These are phyloP conservation scores for Muschampia staudingeri DNA, from an alignment of 2,888 invertebrate species.

Conservation along the genomic window DNA sequence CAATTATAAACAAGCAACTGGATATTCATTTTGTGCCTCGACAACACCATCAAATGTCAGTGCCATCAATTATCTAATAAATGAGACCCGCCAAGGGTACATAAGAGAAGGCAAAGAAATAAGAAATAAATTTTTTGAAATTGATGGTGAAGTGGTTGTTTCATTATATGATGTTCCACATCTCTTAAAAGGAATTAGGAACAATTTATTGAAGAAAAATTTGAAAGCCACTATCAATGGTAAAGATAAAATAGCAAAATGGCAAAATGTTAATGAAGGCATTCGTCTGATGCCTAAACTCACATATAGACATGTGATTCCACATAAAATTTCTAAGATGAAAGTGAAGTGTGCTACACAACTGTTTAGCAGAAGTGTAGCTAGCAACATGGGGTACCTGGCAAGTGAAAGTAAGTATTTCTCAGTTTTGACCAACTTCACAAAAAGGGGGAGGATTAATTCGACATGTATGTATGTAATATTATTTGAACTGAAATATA, in stretches of 20 bases:
- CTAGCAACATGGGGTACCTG: too few species aligned
- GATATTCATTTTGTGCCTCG: not conserved
- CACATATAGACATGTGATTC: not conserved
- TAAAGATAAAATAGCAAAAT: not conserved
- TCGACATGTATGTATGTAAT: too few species aligned
- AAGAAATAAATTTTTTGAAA: not conserved
- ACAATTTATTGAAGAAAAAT: not conserved
- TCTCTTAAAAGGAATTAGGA: not conserved
- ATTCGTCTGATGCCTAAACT: not conserved
- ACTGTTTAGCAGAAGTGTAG: not conserved
- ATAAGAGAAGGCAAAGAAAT: not conserved
- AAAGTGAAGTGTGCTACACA: not conserved
- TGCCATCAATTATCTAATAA: constrained; percentile 2
- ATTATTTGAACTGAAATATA: too few species aligned
- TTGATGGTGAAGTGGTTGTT: not conserved
- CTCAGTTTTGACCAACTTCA: too few species aligned
- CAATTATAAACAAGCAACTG: not conserved
- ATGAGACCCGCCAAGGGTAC: not conserved
- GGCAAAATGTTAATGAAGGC: not conserved
- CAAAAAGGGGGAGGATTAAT: too few species aligned
- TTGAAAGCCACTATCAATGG: constrained; percentile 3
- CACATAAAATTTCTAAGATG: not conserved
- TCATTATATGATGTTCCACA: not conserved
- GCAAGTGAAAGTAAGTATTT: too few species aligned
- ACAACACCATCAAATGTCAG: not conserved